Evolutionary conservation across 2,797 vertebrate genomes (phyloP), one percentile per base, ranked within the genome.

Genomic region (Ispidina lecontei): DNA sequence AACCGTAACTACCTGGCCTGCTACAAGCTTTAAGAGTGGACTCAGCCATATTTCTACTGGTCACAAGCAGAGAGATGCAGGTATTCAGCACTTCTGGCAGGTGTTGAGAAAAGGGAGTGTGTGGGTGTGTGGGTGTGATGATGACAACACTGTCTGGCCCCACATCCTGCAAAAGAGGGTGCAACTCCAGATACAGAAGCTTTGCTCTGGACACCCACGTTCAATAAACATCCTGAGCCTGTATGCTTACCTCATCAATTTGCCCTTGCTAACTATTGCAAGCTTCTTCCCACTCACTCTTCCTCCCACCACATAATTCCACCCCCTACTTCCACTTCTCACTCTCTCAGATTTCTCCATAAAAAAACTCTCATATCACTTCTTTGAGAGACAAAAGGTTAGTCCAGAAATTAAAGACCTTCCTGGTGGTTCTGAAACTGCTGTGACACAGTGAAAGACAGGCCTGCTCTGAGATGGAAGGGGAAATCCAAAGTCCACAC

Each of bases 251-350:
- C 88, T 93, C 91, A 95, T 91, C 54, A 21, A 15, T 74, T 65
- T 94, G 81, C 81, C 88, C 91, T 81, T 89, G 81, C 72, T 90
- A 84, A 56, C 81, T 82, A 47, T 41, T 83, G 47, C 76, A 69
- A 71, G 74, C 62, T 89, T 68, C 88, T 91, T 89, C 91, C 90
- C 69, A 82, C 88, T 94, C 90, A 80, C 31, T 92, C 69, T 65
- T 92, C 77, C 80, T 84, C 90, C 80, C 51, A 92, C 85, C 60
- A 84, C 29, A 6, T 84, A 69, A 83, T 68, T 35, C 37, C 16
- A 7, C 19, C 18, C 19, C 6, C n/a, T n/a, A 25, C 59, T 87
- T 90, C 68, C 86, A 87, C 81, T 84, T 86, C 44, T 87, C 76
- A 63, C 31, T 54, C 46, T 80, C 89, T 91, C 82, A 56, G 14